Percentiles rank a stretch among this genome's conserved stretches.
phyloP scores from a whole-genome alignment of 2,113 vertebrate genomes.

The Gnathonemus echidnorhynchus region DNA sequence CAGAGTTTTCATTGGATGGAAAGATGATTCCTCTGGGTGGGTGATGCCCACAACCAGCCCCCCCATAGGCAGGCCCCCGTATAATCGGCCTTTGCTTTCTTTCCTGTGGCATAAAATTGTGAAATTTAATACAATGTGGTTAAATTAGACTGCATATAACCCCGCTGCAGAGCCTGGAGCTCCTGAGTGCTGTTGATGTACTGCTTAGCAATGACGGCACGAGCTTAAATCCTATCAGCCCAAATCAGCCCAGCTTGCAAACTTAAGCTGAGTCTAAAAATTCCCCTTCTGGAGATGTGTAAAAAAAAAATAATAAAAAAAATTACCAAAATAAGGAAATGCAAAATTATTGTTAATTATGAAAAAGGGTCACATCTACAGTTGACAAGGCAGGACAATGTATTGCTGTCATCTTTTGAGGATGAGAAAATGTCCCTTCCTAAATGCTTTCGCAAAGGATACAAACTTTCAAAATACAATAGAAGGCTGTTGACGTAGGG shows the following conservation, averaged over 20 bases:
- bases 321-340: not conserved
- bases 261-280: not conserved
- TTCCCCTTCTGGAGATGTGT: not conserved
- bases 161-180: not conserved
- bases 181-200: not conserved
- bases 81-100: not conserved
- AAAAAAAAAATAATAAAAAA: not conserved
- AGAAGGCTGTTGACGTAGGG: not conserved
- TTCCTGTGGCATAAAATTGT: not conserved
- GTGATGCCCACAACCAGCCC: not conserved
- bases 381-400: not conserved
- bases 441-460: not conserved
- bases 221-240: not conserved
- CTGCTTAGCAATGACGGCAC: not conserved
- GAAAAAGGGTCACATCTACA: not conserved
- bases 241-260: not conserved
- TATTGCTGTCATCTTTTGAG: not conserved
- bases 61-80: not conserved
- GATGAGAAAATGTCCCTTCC: not conserved
- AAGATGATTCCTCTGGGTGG: not conserved
- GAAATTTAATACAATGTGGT: not conserved
- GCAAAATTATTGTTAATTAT: not conserved
- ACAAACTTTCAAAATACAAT: not conserved
- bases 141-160: not conserved
- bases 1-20: not conserved